Percentiles rank a stretch among this genome's conserved stretches.
phyloP scores from a whole-genome alignment of 2,113 vertebrate genomes.

The Physeter macrocephalus region DNA sequence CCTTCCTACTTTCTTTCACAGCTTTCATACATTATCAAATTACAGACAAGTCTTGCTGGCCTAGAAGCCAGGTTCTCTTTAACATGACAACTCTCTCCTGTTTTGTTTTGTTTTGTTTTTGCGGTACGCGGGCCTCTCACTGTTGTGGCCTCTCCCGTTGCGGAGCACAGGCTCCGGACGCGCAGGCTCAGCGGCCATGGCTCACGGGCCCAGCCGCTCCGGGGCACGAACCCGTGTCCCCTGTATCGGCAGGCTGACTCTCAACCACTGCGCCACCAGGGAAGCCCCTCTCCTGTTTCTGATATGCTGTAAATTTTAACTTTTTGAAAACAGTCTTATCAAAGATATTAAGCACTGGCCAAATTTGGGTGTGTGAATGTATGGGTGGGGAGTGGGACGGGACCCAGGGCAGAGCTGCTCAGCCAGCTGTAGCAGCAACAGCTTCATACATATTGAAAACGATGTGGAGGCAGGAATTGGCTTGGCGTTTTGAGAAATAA shows the following conservation, averaged over 20 bases:
- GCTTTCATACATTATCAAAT: not conserved
- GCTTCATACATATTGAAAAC: not conserved
- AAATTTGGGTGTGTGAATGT: not conserved
- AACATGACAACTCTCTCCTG: not conserved
- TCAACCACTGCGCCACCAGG: too few species aligned
- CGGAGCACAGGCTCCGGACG: too few species aligned
- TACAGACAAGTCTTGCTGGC: not conserved
- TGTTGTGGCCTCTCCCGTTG: too few species aligned
- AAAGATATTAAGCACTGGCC: not conserved
- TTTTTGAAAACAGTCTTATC: not conserved
- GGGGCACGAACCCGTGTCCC: too few species aligned
- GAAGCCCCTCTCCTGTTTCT: not conserved
- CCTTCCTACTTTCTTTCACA: not conserved
- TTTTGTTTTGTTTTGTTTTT: too few species aligned
- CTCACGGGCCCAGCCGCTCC: too few species aligned
- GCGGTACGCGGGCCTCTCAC: too few species aligned
- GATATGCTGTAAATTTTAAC: not conserved
- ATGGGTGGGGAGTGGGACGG: not conserved
- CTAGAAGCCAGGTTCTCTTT: conserved; percentile 7
- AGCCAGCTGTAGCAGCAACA: not conserved
- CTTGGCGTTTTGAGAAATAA: conserved; percentile 4
- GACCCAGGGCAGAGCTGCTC: not conserved
- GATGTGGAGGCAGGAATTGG: conserved; percentile 3
- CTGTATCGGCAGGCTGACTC: too few species aligned
- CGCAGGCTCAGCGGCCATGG: too few species aligned